Conservation (phyloP, 2,113 vertebrate species). For the Trematocara macrostoma region DNA sequence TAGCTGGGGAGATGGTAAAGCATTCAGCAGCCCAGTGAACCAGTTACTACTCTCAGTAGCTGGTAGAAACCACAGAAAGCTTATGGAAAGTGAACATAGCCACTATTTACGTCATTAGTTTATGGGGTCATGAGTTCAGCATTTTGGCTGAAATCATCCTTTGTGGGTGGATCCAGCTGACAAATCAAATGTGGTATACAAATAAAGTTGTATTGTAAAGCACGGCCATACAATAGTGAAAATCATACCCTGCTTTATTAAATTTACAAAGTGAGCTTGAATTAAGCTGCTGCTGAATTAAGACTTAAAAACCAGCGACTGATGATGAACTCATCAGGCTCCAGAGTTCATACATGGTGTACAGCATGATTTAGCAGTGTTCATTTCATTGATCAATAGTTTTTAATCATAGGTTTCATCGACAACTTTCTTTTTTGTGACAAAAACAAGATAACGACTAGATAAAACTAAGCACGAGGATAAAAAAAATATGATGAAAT, state of each 20-base stretch:
- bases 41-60: background rate
- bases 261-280: background rate
- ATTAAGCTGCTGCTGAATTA: background rate
- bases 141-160: background rate
- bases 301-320: background rate
- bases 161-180: background rate
- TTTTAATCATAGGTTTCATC: background rate
- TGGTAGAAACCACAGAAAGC: background rate
- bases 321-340: background rate
- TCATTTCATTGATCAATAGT: background rate
- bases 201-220: background rate
- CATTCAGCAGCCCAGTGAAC: background rate
- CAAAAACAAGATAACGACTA: background rate
- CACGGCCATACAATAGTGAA: background rate
- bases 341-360: background rate
- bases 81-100: background rate
- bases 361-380: background rate
- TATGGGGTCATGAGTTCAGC: background rate
- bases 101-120: background rate
- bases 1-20: background rate
- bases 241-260: background rate
- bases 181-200: background rate
- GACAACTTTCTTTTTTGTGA: background rate
- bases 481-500: background rate
- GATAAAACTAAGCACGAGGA: background rate